Evolutionary conservation across 2,113 vertebrate genomes (phyloP), one percentile per base, ranked within the genome.

Genomic region (Piprites chloris): DNA sequence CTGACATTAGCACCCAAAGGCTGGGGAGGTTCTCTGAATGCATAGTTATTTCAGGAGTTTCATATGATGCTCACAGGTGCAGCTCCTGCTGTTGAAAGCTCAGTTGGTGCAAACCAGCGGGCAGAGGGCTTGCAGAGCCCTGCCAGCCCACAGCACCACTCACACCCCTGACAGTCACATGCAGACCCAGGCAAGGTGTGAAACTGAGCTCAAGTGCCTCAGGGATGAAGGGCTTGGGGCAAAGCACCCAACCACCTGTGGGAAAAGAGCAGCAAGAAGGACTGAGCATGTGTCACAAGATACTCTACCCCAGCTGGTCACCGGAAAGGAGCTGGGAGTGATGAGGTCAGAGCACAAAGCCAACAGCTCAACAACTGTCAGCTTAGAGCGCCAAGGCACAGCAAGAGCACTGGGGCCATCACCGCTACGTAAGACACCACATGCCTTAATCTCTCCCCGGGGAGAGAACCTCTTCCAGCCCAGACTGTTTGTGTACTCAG

Each of bases 401-500:
- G 83, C 3, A 0, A 75, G 87, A 49, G 35, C 86, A 56, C 80
- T 32, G 2, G 3, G 91, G 93, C 87, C 86, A 65, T 76, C 46
- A 55, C 94, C 1, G 14, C 93, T 87, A 90, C 35, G 22, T 84
- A 86, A 94, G 85, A 75, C 88, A 88, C 79, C 95, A 81, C 93
- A 30, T 93, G 95, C 61, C 73, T 92, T 89, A 89, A 95, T 89
- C 92, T 92, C 68, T 91, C 95, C 61, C 79, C 0, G 0, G 90
- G 65, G 95, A 81, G 44, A 78, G 73, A 90, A 83, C 56, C 80
- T 92, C 85, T 22, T 95, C 90, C 92, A 94, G 90, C 73, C 76
- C 88, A 85, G 93, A 95, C 93, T 96, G 94, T 92, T 97, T 95
- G 92, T 97, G 95, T 96, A 94, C 92, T 95, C 96, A 93, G 95